Evolutionary conservation across 2,888 invertebrate species (phyloP).

Genomic region (Sympetrum striolatum): DNA sequence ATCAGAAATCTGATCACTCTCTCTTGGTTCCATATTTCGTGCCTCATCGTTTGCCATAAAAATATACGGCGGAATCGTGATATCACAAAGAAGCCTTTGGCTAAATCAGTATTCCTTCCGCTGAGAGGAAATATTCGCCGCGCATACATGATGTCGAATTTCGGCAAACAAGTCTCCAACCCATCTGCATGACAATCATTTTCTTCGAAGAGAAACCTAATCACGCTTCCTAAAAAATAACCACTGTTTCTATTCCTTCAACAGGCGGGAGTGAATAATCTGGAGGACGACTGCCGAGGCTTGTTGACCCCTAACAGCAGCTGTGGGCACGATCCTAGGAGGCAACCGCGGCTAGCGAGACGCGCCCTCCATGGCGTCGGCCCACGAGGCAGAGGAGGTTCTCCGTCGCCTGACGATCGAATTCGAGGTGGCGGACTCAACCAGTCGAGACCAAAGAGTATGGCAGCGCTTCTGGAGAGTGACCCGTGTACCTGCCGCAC

Average conservation of each 20-base stretch:
- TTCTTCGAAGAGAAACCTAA: background rate
- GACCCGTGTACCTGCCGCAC: background rate
- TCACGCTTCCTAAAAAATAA: background rate
- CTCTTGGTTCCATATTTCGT: too few relatives aligned
- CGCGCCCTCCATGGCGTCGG: background rate
- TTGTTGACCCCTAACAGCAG: constrained; percentile 47
- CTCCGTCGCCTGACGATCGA: background rate
- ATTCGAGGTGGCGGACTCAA: constrained; percentile 48
- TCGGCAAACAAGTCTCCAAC: background rate
- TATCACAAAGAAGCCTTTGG: background rate
- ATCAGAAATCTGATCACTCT: too few relatives aligned
- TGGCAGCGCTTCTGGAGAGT: constrained; percentile 50
- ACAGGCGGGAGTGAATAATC: constrained; percentile 46
- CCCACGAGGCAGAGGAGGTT: background rate
- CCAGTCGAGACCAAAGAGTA: constrained; percentile 51
- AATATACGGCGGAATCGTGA: background rate
- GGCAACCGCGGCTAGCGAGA: background rate
- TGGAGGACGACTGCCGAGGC: constrained; percentile 48
- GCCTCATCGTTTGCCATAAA: too few relatives aligned
- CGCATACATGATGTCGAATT: background rate
- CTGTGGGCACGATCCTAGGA: constrained; percentile 48
- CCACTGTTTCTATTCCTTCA: constrained; percentile 17
- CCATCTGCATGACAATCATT: constrained; percentile 1
- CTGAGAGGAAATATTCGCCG: background rate
- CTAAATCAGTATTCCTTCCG: background rate